phyloP scores from a whole-genome alignment of 2,113 vertebrate genomes.

The Athene cunicularia region DNA sequence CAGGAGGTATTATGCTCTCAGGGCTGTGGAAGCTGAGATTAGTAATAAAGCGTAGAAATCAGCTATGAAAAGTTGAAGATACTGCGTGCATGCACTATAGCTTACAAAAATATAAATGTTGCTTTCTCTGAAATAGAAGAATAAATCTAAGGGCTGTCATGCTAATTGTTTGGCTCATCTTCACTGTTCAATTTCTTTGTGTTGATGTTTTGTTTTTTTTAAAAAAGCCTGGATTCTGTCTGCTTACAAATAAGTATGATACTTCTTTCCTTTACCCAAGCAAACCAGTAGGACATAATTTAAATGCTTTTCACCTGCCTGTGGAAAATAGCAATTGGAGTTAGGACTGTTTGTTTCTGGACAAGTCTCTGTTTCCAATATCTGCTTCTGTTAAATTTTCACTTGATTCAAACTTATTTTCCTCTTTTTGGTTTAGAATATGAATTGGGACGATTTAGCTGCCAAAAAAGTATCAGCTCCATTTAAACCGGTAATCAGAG shows the following conservation, averaged over 20 bases:
- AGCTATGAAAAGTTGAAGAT: not conserved
- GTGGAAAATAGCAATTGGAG: not conserved
- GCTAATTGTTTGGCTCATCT: not conserved
- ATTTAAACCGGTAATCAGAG: slow-evolving; percentile 94
- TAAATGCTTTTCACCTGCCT: not conserved
- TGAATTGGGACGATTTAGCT: slow-evolving; percentile 95
- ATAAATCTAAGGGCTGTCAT: not conserved
- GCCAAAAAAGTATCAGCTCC: slow-evolving; percentile 92
- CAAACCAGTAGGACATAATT: not conserved
- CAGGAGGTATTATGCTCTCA: not conserved
- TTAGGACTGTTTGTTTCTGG: not conserved
- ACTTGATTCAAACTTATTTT: slow-evolving; percentile 2
- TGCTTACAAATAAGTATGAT: not conserved
- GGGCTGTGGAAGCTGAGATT: not conserved
- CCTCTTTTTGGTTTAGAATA: slow-evolving; percentile 80
- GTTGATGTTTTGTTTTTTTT: not conserved
- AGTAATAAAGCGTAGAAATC: not conserved
- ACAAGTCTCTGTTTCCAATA: not conserved
- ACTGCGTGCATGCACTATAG: not conserved
- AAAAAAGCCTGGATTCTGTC: not conserved
- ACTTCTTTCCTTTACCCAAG: not conserved
- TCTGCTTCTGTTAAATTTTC: not conserved
- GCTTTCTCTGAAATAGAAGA: not conserved
- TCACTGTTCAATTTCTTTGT: not conserved
- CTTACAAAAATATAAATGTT: not conserved